Evolutionary conservation across 2,888 invertebrate genomes (phyloP), one percentile per base, ranked within the genome.

Genomic region (Temnothorax ravouxi): DNA sequence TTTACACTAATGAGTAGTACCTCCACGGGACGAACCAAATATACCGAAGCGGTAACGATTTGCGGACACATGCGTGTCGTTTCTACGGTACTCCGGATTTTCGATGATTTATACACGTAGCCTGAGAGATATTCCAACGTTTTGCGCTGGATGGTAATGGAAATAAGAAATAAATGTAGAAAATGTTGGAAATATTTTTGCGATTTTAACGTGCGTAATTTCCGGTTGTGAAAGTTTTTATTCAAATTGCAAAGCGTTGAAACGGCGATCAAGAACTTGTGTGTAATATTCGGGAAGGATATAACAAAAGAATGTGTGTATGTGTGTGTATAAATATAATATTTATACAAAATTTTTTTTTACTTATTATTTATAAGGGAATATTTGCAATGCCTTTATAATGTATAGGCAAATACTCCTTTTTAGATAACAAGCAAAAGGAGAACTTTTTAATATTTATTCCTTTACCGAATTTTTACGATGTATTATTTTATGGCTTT

Each of bases 1-100:
- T 80, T 80, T 71, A 80, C 56, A 38, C 71, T 71, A 80, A 80
- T 80, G 34, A 80, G 13, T 47, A 47, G 47, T 47, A 25, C 21
- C 38, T 25, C 13, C 38, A 50, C 13, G 25, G 8, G 5, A n/a
- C 41, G 25, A 38, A 38, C 59, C 38, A 44, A 59, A 77, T 56
- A 21, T 56, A 56, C 54, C 21, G 18, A 71, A 71, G 47, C 44
- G 13, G n/a, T 59, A 59, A 59, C 71, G 25, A 79, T 79, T 79
- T 34, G 59, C 47, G 59, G 59, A 1, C 34, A 71, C 34, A 71
- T 34, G 13, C 59, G 47, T 71, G 56, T 71, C 59, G 47, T 56
- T 69, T 77, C 41, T 56, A 25, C 44, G 56, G 59, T 38, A 34
- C 59, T 38, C 25, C 11, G 69, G 41, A 61, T 79, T 69, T 83